Evolutionary conservation across 2,888 invertebrate genomes (phyloP).

Genomic region (Spodoptera littoralis): DNA sequence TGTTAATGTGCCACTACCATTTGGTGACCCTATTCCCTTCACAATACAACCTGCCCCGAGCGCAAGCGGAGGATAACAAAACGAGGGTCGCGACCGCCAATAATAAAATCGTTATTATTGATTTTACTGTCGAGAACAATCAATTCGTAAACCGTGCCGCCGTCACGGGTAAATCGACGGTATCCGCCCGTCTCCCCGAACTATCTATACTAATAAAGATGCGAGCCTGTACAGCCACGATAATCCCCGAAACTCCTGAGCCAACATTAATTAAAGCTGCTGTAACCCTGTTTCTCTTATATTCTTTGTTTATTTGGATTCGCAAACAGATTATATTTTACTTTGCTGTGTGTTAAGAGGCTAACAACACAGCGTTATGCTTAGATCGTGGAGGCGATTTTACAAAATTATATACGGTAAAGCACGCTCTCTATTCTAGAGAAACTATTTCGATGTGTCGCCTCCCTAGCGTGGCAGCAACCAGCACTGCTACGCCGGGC

Average conservation of each 20-base stretch:
- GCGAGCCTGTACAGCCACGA: conserved; percentile 27
- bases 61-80: conserved; percentile 49
- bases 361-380: background rate
- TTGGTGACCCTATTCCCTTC: conserved; percentile 46
- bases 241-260: conserved; percentile 47
- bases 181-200: conserved; percentile 79
- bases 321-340: conserved; percentile 16
- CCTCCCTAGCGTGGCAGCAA: conserved; percentile 49
- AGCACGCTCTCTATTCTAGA: conserved; percentile 40
- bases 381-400: background rate
- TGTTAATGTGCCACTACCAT: conserved; percentile 46
- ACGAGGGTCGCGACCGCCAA: conserved; percentile 69
- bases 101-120: conserved; percentile 85
- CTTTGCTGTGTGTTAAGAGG: conserved; percentile 6
- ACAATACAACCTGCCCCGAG: conserved; percentile 60
- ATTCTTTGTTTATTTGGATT: conserved; percentile 22
- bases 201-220: conserved; percentile 43
- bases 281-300: conserved; percentile 20
- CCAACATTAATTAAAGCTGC: conserved; percentile 48
- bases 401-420: conserved; percentile 13
- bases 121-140: conserved; percentile 85
- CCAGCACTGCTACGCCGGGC: conserved; percentile 53
- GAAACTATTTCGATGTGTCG: conserved; percentile 44
- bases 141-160: conserved; percentile 75
- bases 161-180: conserved; percentile 80